Evolutionary conservation across 2,888 invertebrate genomes (phyloP), one percentile per base, ranked within the genome.

Genomic region (Drosophila hamatofila): DNA sequence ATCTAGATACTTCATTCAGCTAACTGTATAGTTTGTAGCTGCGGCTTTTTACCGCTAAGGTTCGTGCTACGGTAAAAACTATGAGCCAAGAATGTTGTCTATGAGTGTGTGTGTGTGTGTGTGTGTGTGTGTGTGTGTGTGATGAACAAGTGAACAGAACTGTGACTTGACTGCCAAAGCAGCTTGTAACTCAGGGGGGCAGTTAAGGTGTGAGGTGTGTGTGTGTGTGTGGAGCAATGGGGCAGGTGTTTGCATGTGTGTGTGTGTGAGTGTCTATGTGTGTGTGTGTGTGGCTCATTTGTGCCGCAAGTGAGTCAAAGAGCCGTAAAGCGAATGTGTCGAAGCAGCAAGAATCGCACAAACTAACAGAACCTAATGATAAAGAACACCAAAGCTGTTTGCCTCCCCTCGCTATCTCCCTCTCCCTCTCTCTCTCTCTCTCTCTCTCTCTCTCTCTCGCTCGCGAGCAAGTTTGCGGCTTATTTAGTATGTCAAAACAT

Each of bases 11-110:
- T 82, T 75, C 77, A 78, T 81, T 80, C 73, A 81, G 72, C 76
- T 93, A 93, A 93, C 92, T 90, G 92, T 93, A 92, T 89, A 90
- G 91, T 92, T 92, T 93, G 92, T 93, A 93, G 93, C 91, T 91
- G 92, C 90, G 88, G 91, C 87, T 90, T 92, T 92, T 92, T 93
- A 93, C 93, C 93, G 93, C 92, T 93, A 93, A 90, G 90, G 92
- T 92, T 92, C 92, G 92, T 89, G 90, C 86, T 92, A 93, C 92
- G 92, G 92, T 92, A 91, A 92, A 91, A 91, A 90, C 75, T 85
- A 88, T 88, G 78, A 90, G 84, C 73, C 63, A 75, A 81, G 78
- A 78, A 81, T 75, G 58, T 48, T 48, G 27, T 21, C 48, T 48
- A 25, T 37, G 27, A n/a, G 51, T 54, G 49, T 56, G 63, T 55